Evolutionary conservation across 2,888 invertebrate genomes (phyloP), one percentile per base, ranked within the genome.

Genomic region (Patella caerulea): DNA sequence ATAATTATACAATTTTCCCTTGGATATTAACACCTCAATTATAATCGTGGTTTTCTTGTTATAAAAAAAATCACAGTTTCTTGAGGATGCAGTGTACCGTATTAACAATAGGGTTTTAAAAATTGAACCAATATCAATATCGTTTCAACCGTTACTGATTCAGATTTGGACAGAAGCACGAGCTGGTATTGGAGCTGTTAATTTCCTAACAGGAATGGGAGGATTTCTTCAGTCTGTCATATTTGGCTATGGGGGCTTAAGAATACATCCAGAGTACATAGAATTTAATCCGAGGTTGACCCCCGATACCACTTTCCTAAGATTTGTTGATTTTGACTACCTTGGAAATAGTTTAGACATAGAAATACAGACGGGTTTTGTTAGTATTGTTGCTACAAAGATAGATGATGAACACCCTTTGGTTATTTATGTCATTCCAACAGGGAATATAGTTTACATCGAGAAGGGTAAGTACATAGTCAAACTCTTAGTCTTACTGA

Each of bases 201-300:
- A 91, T 80, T 92, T 91, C 82, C 86, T 91, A 65, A 90, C 91
- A 14, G 91, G 90, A 24, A 89, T 89, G 88, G 92, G 91, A 7
- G 91, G 91, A 71, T 91, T 91, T 76, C 85, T 92, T 2, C 92
- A 92, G 82, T 81, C 86, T 3, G 78, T 92, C 56, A 77, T 91
- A 12, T 89, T 84, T 79, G 92, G 91, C 7, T 92, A 91, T 80
- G 90, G 84, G 12, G 92, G 92, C 7, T 69, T 91, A 52, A 83
- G 92, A 14, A 76, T 86, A 11, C 75, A 76, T 12, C 52, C 70
- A 3, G 82, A 84, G 69, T 76, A 75, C 17, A 79, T 86, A 12
- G 76, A 82, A 34, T 74, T 86, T 65, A 12, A 79, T 77, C 76
- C 87, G 79, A 71, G 70, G 3, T 81, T 90, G 9, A 87, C 90